These are phyloP conservation scores for Gonatopus flavifemur DNA, from an alignment of 1,140 invertebrate species.

Conservation along the genomic window DNA sequence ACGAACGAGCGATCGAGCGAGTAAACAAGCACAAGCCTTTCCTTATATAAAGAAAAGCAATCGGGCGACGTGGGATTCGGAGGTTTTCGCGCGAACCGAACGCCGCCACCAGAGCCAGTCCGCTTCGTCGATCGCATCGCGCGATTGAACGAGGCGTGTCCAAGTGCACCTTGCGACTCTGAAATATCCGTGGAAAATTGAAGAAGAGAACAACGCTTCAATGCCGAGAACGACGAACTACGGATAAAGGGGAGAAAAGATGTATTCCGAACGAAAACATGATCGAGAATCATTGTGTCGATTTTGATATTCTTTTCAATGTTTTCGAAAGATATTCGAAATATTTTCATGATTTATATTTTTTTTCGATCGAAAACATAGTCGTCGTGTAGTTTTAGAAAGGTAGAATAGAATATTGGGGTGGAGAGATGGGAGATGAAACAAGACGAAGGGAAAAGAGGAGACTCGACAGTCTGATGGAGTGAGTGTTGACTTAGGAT, in stretches of 20 bases:
- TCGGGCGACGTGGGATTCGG: constrained; percentile 32
- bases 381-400: no score
- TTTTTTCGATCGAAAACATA: no score
- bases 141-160: constrained; percentile 32
- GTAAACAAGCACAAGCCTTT: no score
- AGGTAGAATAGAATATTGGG: constrained; percentile 4
- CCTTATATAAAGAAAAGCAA: constrained; percentile 40
- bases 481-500: constrained; percentile 60
- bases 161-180: constrained; percentile 23
- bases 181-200: constrained; percentile 23
- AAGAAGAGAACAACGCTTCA: constrained; percentile 14
- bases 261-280: not conserved
- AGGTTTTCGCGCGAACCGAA: no score
- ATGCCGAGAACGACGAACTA: constrained; percentile 2
- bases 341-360: no score
- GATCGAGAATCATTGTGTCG: not conserved
- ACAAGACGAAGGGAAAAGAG: constrained; percentile 12
- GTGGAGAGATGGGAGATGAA: not conserved
- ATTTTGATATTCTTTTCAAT: no score
- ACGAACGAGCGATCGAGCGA: no score
- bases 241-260: not conserved
- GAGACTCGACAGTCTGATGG: constrained; percentile 50
- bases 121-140: constrained; percentile 31
- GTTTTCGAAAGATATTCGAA: no score
- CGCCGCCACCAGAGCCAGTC: no score